Evolutionary conservation across 2,888 invertebrate species (phyloP), one percentile per base, ranked within the genome.

Genomic region (Hymenopus coronatus): DNA sequence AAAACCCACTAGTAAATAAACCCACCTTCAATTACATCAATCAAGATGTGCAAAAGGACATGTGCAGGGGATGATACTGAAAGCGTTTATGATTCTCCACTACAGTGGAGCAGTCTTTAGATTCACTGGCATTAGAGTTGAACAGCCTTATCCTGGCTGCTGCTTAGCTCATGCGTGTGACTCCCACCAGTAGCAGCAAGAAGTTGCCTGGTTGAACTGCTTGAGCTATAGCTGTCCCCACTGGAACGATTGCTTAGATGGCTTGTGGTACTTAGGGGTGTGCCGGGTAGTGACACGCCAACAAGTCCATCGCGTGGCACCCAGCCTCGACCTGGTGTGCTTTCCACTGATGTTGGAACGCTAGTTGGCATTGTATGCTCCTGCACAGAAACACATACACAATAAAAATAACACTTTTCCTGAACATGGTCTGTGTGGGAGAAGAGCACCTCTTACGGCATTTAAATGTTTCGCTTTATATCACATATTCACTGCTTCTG

Each of bases 171-270:
- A 89, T 83, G 88, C 27, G n/a, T 40, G n/a, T 70, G 54, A 28
- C 70, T 46, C 0, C 88, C 88, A 25, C 88, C 89, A 91, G 94
- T 94, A 28, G 94, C 93, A 89, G 95, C 94, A 91, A 97, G 94
- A 91, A 97, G 93, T 92, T 97, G 96, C 40, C 96, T 95, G 6
- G 97, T 96, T 84, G 97, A 97, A n/a, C 96, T 96, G 89, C 96
- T 96, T 12, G 97, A 97, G 91, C 97, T 96, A 93, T 97, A 97
- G 92, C 97, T 97, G 92, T 97, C 97, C 89, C 96, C 97, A 90
- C 97, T 97, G 90, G 97, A 97, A 86, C 97, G 95, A 90, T 95
- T 95, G 92, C 95, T 96, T 28, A 95, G 94, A 92, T 95, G 95
- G 27, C 90, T 91, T 9, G 92, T 91, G 9, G 91, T 91, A 90